Conservation (phyloP, 2,888 invertebrate species). For the Himalopsyche japonica region DNA sequence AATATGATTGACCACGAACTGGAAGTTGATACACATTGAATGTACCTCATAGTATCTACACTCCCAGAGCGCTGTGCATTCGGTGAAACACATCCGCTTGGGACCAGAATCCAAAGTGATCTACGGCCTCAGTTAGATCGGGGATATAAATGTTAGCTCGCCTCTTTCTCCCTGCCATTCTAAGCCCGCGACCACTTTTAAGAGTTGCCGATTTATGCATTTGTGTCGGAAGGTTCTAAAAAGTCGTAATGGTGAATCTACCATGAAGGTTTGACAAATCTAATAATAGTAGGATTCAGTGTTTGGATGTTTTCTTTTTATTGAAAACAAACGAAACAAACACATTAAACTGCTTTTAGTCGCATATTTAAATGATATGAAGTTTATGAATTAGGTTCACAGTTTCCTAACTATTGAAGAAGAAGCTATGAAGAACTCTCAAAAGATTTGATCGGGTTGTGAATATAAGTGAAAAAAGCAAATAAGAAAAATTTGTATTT, state of each 20-base stretch:
- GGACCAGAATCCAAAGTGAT: slow-evolving; percentile 27
- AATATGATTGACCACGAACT: not conserved
- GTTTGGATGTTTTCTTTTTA: not conserved
- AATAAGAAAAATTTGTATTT: too few species aligned
- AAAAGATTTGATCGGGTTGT: too few species aligned
- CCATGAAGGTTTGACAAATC: not conserved
- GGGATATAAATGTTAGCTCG: slow-evolving; percentile 9
- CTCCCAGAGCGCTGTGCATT: not conserved
- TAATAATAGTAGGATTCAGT: not conserved
- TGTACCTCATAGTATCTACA: not conserved
- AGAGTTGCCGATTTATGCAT: slow-evolving; percentile 18
- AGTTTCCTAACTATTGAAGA: too few species aligned
- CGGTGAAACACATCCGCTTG: slow-evolving; percentile 2
- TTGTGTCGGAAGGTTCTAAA: not conserved
- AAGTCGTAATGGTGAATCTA: not conserved
- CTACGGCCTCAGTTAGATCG: slow-evolving; percentile 22
- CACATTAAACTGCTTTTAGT: too few species aligned
- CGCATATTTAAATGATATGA: too few species aligned
- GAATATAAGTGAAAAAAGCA: too few species aligned
- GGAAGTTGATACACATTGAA: not conserved
- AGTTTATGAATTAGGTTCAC: too few species aligned
- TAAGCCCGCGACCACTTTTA: slow-evolving; percentile 7
- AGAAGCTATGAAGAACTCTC: too few species aligned
- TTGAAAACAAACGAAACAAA: not conserved
- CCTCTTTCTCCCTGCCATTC: not conserved